Evolutionary conservation across 2,113 vertebrate species (phyloP), one percentile per base, ranked within the genome.

Genomic region (Colossoma macropomum): DNA sequence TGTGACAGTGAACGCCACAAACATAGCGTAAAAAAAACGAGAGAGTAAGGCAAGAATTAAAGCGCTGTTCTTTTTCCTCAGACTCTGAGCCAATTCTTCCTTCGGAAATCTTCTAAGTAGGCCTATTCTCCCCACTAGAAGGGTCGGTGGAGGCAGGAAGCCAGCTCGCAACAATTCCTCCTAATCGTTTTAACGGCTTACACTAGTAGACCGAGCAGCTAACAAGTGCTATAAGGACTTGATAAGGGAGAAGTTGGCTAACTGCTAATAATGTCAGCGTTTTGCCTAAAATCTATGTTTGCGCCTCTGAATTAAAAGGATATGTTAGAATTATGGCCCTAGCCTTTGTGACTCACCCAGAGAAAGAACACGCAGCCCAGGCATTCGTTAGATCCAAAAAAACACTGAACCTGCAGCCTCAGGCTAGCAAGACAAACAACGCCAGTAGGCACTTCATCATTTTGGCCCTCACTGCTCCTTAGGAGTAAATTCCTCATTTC

Each of bases 111-210:
- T 82, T 73, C 17, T 56, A 73, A 77, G 21, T 32, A 38, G 48
- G 59, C 25, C 59, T 77, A 48, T 85, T 81, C 38, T 79, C 75
- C 0, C 27, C 41, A 11, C 54, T 56, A 3, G 56, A n/a, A 62
- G 69, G n/a, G 54, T 54, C 56, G 23, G 38, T 23, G 32, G 62
- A 84, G 81, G 75, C 81, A 81, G 15, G 5, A 27, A n/a, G 34
- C 81, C 79, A 84, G 48, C 38, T 41, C 17, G 65, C 45, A 80
- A 86, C 76, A 88, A 52, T 80, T 80, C 56, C 34, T 82, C 34
- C 30, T 77, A 86, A 84, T 79, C 56, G 23, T 72, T 88, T 82
- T 66, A 84, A 79, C 5, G 48, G 75, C 82, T 86, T 86, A 84
- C 80, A 75, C 19, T 11, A 68, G 19, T 56, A 78, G 54, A 38